Base-by-base conservation (phyloP, 2,797 vertebrate species). In the Pangasius krempfi region DNA sequence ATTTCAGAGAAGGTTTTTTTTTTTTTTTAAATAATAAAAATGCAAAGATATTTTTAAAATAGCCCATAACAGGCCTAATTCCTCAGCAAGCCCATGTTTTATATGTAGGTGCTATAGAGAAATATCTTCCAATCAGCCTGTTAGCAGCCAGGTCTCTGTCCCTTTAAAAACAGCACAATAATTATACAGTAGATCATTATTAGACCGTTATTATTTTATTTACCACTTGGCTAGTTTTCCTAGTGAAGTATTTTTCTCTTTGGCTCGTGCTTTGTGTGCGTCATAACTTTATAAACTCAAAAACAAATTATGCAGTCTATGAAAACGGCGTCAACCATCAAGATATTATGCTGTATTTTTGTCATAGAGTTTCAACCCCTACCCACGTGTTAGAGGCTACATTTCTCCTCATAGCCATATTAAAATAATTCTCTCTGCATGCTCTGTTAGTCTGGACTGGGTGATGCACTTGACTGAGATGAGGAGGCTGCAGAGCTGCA, bases 401-500 rank as follows among this genome's bases (percentile, higher is more conserved):
- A 33, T 88, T 66, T 86, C 37, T 62, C 20, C 56, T 80, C 64
- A 62, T 33, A 62, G 54, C 25, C 56, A 14, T 64, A 50, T 82
- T 76, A 16, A 70, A 90, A 86, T 76, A 2, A 72, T 86, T 66
- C 40, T 80, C 30, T 83, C 64, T 58, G 76, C 50, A 52, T 80
- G 89, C 52, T 40, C 52, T 22, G 62, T 54, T 87, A 79, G 86
- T 50, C 83, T 70, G 83, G 83, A 81, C 82, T 80, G 37, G 52
- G 79, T 75, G 88, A 84, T 44, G 82, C 85, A 86, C 82, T 89
- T 87, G 91, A 33, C 87, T 70, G 83, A 72, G 68, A 76, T 87
- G 54, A 88, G 89, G 47, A 88, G 89, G 87, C 84, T 83, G 90
- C 76, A 68, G 79, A 88, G 76, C 72, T 81, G 79, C 64, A 78